phyloP scores from a whole-genome alignment of 2,797 vertebrate genomes.

The Numenius phaeopus region DNA sequence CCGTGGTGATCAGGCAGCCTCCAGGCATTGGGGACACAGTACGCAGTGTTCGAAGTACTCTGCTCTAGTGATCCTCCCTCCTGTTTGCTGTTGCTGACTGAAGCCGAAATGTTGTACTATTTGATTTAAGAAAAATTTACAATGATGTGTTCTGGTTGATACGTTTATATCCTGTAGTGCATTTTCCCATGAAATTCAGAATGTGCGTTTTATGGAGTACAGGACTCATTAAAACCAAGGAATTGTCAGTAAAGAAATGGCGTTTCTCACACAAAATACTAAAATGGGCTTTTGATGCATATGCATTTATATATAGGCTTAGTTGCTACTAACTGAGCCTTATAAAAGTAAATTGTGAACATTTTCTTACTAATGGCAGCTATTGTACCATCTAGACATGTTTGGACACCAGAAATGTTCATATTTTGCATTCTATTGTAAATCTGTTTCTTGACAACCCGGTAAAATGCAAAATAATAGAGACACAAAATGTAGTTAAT shows the following conservation, averaged over 20 bases:
- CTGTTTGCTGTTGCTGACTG: background rate
- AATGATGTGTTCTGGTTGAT: background rate
- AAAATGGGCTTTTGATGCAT: background rate
- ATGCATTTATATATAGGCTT: background rate
- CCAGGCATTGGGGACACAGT: rapidly evolving
- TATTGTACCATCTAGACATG: background rate
- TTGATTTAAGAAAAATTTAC: background rate
- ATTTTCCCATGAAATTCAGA: background rate
- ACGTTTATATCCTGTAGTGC: background rate
- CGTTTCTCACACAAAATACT: background rate
- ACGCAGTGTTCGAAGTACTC: too few species aligned
- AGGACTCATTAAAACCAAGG: background rate
- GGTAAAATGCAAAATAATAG: constrained; percentile 12
- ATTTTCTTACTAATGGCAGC: background rate
- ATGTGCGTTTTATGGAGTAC: background rate
- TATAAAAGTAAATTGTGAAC: background rate
- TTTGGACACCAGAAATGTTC: constrained; percentile 14
- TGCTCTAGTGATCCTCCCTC: background rate
- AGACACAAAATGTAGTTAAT: background rate
- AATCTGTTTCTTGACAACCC: constrained; percentile 39
- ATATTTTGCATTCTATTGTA: background rate
- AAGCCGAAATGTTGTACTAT: background rate
- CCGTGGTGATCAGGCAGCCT: background rate
- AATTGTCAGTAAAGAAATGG: background rate
- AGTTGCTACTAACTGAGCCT: background rate